Evolutionary conservation across 2,797 vertebrate species (phyloP), one percentile per base, ranked within the genome.

Genomic region (Rhyacichthys aspro): DNA sequence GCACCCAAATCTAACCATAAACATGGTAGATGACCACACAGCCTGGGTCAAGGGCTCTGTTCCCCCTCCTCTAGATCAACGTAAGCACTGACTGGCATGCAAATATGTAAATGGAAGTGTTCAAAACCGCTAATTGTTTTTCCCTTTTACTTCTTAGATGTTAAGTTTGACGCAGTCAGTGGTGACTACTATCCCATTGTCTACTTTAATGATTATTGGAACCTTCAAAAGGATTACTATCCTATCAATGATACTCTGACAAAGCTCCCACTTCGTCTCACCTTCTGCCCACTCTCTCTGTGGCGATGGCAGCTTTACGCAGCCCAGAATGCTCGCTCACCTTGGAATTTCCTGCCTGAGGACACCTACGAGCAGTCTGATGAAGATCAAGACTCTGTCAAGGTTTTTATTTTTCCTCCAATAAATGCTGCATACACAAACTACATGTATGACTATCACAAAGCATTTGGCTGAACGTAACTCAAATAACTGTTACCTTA

Each of bases 121-220:
- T 52, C 18, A 14, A 17, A 17, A 50, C 3, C 7, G 34, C 15
- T 11, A 23, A 7, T 2, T 18, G 7, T 3, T 18, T 18, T 12
- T 11, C 53, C 5, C 10, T n/a, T 2, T 66, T n/a, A 48, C 9
- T 11, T 0, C 11, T 18, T 12, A 98, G 97, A 97, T 44, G 97
- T 98, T 44, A 97, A 96, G 79, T 98, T 98, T 2, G 97, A 98
- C 0, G 94, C 96, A 0, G 94, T 98, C 53, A 98, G 96, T 0
- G 97, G 96, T 0, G 97, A 98, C 74, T 98, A 98, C 83, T 98
- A 95, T 78, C 97, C 97, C 43, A 98, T 98, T 14, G 89, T 98
- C 15, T 98, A 98, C 86, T 97, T 98, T 90, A 98, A 98, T 0
- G 97, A 98, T 78, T 98, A 98, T 93, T 98, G 97, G 97, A 98